A percentile compares a stretch with the other conserved stretches of the same genome.
These are phyloP conservation scores for Craseonycteris thonglongyai DNA, from an alignment of 2,113 vertebrate species.

Conservation along the genomic window DNA sequence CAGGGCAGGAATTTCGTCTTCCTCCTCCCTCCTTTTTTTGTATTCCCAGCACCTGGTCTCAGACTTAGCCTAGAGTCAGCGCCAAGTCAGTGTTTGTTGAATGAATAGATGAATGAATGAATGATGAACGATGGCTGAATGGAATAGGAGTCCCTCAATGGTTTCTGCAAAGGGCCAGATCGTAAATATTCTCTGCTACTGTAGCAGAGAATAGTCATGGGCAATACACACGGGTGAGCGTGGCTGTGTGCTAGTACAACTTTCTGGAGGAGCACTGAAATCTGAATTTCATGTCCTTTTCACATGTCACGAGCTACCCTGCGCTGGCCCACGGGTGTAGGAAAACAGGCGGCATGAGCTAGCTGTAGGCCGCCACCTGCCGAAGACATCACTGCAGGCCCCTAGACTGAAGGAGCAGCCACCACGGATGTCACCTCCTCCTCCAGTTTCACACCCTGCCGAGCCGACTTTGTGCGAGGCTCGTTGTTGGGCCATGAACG, in stretches of 20 bases:
- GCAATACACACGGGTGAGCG: neutral
- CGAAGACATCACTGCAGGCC: rapidly evolving
- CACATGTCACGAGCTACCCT: neutral
- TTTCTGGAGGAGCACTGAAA: neutral
- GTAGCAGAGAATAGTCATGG: neutral
- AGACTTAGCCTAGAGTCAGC: no score
- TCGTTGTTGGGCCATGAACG: conserved; percentile 14
- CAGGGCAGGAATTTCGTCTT: neutral
- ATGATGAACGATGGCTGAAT: no score
- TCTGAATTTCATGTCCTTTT: neutral
- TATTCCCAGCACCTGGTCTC: neutral
- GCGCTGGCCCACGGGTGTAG: rapidly evolving
- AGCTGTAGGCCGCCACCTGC: no score
- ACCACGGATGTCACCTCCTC: rapidly evolving
- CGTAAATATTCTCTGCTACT: neutral
- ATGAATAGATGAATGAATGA: neutral
- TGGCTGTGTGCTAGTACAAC: neutral
- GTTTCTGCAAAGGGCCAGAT: neutral
- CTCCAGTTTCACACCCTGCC: neutral
- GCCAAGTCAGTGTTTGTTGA: neutral
- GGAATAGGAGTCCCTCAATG: rapidly evolving
- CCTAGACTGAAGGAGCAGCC: neutral
- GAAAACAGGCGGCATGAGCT: rapidly evolving
- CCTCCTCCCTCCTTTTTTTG: no score
- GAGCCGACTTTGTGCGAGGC: neutral